Evolutionary conservation across 35 echinoderm and acorn worm species (phyloP), one percentile per base, ranked within the genome.

Genomic region (Amphiura filiformis): DNA sequence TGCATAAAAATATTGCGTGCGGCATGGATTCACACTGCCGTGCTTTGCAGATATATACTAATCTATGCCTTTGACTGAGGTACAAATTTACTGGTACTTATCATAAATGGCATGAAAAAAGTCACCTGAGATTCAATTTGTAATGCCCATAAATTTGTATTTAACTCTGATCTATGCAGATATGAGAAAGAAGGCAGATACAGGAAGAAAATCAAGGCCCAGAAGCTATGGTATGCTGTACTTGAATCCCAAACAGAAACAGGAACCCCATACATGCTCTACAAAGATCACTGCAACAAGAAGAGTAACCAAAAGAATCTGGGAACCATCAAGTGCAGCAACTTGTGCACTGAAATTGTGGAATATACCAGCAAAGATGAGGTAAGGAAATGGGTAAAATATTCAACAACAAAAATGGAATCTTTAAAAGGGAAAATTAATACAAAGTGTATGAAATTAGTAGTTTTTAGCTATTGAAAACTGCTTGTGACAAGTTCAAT

Each of bases 241-340:
- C 75, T 99, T 7, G 93, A 99, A 36, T 77, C 96, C 1, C 96
- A 99, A 38, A 95, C 90, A 39, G 96, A 99, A 61, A 99, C 96
- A 3, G 96, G 95, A 37, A 99, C 90, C 37, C 96, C 96, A 12
- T 99, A 99, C 84, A 99, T 99, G 96, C 75, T 99, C 41, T 99
- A 99, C 90, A 99, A 99, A 84, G 96, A 99, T 81, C 78, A 82
- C 22, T 92, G 87, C 78, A 99, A 99, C 86, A 90, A 81, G 22
- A 99, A 99, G 88, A 92, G 89, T 31, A 99, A 99, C 88, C 96
- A 99, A 32, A 90, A 99, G 81, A 99, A 99, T 49, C 84, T 99
- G 38, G 96, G 96, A 7, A 99, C 96, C 18, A 99, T 99, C 79
- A 94, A 95, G 65, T 99, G 93, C 39, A 95, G 93, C 78, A 99